These are phyloP conservation scores for Zootoca vivipara DNA, from an alignment of 2,113 vertebrate genomes.

Conservation along the genomic window DNA sequence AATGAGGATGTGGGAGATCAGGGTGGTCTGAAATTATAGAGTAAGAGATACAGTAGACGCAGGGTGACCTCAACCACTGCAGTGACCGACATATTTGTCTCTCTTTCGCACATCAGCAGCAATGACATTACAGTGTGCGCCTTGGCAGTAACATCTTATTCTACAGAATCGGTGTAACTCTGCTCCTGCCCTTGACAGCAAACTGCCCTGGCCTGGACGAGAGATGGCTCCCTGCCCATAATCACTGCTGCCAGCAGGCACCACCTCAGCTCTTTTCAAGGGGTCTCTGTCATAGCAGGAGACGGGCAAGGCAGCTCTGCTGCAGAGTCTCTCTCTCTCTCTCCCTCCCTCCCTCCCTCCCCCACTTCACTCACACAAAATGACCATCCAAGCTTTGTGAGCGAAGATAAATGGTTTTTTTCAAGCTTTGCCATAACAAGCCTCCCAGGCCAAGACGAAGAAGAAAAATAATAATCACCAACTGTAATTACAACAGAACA, in stretches of 20 bases:
- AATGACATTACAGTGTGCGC: neutral
- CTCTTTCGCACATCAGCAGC: neutral
- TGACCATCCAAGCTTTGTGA: neutral
- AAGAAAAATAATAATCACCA: slow-evolving; percentile 1
- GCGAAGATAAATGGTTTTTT: neutral
- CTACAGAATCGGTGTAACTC: slow-evolving; percentile 1
- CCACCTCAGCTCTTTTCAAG: neutral
- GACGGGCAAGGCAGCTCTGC: neutral
- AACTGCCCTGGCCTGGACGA: neutral
- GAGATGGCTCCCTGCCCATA: neutral
- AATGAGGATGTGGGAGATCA: neutral
- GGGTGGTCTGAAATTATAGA: neutral
- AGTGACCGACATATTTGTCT: neutral
- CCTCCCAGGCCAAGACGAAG: neutral
- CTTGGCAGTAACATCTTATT: neutral
- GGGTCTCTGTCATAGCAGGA: neutral
- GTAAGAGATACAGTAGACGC: neutral
- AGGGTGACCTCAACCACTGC: neutral
- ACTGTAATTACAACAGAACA: slow-evolving; percentile 18
- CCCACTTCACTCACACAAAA: neutral
- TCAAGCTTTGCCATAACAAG: neutral
- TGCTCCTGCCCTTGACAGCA: slow-evolving; percentile 14
- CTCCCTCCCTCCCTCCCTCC: neutral
- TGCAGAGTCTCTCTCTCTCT: neutral
- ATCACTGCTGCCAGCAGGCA: neutral